These are phyloP conservation scores for Maccullochella peelii DNA, from an alignment of 2,113 vertebrate genomes.

Conservation along the genomic window DNA sequence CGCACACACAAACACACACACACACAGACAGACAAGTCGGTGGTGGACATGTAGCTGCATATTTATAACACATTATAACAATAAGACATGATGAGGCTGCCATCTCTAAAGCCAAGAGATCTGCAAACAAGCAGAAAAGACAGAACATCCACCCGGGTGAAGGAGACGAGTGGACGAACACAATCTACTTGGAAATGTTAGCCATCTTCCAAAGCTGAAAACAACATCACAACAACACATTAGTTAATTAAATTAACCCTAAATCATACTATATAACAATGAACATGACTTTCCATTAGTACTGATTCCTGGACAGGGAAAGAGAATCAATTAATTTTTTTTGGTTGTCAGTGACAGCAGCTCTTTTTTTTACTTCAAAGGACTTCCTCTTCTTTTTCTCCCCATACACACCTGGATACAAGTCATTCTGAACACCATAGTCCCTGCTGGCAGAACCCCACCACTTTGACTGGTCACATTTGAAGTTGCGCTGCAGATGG, in stretches of 20 bases:
- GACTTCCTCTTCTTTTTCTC: neutral
- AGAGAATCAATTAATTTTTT: neutral
- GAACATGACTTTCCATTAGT: neutral
- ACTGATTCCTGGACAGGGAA: neutral
- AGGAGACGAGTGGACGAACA: conserved; percentile 46
- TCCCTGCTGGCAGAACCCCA: conserved; percentile 26
- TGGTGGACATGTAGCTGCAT: conserved; percentile 75
- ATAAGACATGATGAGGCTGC: conserved; percentile 57
- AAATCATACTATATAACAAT: neutral
- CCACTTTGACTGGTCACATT: conserved; percentile 31
- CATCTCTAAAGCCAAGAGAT: conserved; percentile 54
- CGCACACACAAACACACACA: conserved; percentile 8
- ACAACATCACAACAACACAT: too few relatives aligned
- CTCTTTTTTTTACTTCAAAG: neutral
- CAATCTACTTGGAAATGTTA: conserved; percentile 47
- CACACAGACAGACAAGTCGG: conserved; percentile 1
- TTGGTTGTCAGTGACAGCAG: neutral
- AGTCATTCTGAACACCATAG: conserved; percentile 35
- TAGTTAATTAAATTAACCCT: conserved; percentile 13
- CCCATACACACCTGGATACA: conserved; percentile 38
- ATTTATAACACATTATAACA: conserved; percentile 74
- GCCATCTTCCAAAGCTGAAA: conserved; percentile 21
- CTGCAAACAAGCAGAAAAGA: conserved; percentile 41
- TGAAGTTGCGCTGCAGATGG: conserved; percentile 36
- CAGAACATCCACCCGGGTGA: conserved; percentile 11